phyloP scores from a whole-genome alignment of 2,113 vertebrate species.

The Microcebus murinus region DNA sequence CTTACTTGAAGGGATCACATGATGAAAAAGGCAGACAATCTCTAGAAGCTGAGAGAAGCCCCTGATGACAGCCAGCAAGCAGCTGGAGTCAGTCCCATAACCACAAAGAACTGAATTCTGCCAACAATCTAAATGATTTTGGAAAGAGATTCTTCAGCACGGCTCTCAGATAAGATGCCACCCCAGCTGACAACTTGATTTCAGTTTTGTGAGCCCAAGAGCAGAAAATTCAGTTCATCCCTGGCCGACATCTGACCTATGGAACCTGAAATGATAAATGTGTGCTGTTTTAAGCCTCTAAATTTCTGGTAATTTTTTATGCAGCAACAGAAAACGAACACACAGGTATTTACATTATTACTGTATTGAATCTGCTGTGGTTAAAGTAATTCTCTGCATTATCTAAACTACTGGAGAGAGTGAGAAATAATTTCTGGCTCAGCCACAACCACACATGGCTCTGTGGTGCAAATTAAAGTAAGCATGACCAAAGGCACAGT shows the following conservation, averaged over 20 bases:
- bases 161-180: background rate
- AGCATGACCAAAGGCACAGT: background rate
- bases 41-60: background rate
- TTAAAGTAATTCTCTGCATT: too few relatives aligned
- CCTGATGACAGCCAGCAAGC: background rate
- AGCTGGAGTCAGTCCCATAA: background rate
- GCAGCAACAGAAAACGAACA: too few relatives aligned
- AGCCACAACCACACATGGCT: too few relatives aligned
- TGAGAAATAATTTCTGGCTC: too few relatives aligned
- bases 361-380: too few relatives aligned
- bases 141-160: background rate
- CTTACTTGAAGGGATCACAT: background rate
- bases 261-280: too few relatives aligned
- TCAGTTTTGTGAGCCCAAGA: background rate
- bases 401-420: too few relatives aligned
- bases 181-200: background rate
- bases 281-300: too few relatives aligned
- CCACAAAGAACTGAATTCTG: background rate
- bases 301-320: too few relatives aligned
- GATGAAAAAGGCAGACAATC: background rate
- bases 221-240: background rate
- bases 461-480: too few relatives aligned
- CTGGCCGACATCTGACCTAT: too few relatives aligned
- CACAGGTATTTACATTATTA: too few relatives aligned
- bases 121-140: background rate